A percentile compares a stretch with the other conserved stretches of the same genome.
These are phyloP conservation scores for Podotricha telesiphe DNA, from an alignment of 2,888 invertebrate species.

Conservation along the genomic window DNA sequence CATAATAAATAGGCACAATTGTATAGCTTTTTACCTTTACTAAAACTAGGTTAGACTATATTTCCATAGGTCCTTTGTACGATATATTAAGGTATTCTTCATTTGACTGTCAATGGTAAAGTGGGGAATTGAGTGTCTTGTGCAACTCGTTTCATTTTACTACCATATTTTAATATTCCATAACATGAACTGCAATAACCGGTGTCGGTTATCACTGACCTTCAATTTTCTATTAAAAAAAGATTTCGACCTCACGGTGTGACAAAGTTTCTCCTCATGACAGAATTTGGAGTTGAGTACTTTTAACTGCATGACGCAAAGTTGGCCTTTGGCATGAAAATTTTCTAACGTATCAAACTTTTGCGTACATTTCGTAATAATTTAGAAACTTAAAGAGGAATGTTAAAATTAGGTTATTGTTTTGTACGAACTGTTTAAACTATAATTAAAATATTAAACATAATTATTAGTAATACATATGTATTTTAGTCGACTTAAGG, in stretches of 20 bases:
- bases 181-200: background rate
- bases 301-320: slow-evolving; percentile 25
- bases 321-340: slow-evolving; percentile 32
- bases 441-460: too few relatives aligned
- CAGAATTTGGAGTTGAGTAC: slow-evolving; percentile 13
- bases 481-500: too few relatives aligned
- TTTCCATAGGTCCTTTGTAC: background rate
- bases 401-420: background rate
- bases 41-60: background rate
- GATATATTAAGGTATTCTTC: too few relatives aligned
- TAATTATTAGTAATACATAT: too few relatives aligned
- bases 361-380: slow-evolving; percentile 5
- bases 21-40: background rate
- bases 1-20: slow-evolving; percentile 23
- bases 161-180: too few relatives aligned
- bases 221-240: background rate
- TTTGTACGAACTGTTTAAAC: background rate
- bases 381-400: background rate
- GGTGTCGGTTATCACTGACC: background rate
- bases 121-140: too few relatives aligned
- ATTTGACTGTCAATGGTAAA: too few relatives aligned
- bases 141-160: too few relatives aligned
- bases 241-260: background rate
- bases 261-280: background rate
- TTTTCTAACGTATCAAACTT: slow-evolving; percentile 25